Percentiles rank a stretch among this genome's conserved stretches.
Evolutionary conservation across 2,797 vertebrate genomes (phyloP).

Genomic region (Rhynchonycteris naso): DNA sequence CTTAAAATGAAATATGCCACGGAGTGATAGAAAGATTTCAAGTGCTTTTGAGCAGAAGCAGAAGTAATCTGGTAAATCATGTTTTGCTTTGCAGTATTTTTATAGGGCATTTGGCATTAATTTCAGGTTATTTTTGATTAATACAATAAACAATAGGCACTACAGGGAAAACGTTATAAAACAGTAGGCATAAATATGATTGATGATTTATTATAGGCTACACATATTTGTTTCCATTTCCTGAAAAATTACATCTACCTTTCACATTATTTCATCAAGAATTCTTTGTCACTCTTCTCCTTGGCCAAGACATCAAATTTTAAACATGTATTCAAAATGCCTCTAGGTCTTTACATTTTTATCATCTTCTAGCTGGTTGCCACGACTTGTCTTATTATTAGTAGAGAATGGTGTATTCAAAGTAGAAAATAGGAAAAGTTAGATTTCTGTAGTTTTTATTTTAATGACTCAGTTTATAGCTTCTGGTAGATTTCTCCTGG

Average conservation of each 20-base stretch:
- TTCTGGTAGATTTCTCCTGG: background rate
- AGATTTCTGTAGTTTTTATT: background rate
- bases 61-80: constrained; percentile 76
- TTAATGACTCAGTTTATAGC: background rate
- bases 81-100: constrained; percentile 62
- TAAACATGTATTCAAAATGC: constrained; percentile 42
- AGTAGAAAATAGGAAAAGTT: background rate
- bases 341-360: background rate
- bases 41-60: constrained; percentile 66
- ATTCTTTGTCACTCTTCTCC: background rate
- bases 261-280: constrained; percentile 53
- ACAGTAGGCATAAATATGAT: constrained; percentile 23
- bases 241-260: constrained; percentile 44
- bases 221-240: background rate
- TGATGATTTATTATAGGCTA: constrained; percentile 12
- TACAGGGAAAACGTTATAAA: constrained; percentile 49
- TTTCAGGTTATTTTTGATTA: constrained; percentile 65
- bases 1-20: constrained; percentile 76
- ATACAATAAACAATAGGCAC: constrained; percentile 50
- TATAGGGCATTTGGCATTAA: constrained; percentile 60
- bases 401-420: background rate
- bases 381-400: background rate
- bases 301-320: background rate
- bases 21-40: constrained; percentile 75
- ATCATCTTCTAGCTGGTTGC: background rate